Evolutionary conservation across 92 coral and sea anemone species (phyloP), one percentile per base, ranked within the genome.

Genomic region (Ricordea florida): DNA sequence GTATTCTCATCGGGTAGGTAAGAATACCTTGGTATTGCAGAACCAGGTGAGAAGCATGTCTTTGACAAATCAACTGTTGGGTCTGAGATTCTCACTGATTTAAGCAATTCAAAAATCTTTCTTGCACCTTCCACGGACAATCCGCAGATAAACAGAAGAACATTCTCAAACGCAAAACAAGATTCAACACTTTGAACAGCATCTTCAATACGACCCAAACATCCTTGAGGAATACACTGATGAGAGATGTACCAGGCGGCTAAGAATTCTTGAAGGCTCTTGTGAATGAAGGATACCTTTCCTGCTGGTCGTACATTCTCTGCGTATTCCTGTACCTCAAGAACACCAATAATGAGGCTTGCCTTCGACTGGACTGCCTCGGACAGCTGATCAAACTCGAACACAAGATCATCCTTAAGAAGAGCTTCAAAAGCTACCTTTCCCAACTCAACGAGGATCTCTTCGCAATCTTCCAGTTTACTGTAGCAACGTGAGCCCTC

Each of bases 211-310:
- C 13, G 10, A 30, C 59, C 59, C 1, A 67, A 38, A 43, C 31
- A 48, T 14, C 53, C 68, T 11, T 46, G 30, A 2, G 71, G 42
- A 8, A 37, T 0, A 34, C 49, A 48, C 9, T 41, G 20, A 64
- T 47, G 13, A 3, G 63, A 18, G 26, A 75, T 50, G 72, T 47
- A 62, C 72, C 69, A 75, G 0, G 73, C 81, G 3, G 72, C 81
- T 31, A 75, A 20, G 24, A 21, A 62, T 37, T 75, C 81, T 32
- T 75, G 72, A n/a, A 75, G 24, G 34, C 58, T 45, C 52, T 75
- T 75, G 72, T 62, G 81, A 3, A 75, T 32, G 26, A 75, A 75
- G 27, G 82, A 76, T 22, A 76, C 74, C 57, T 48, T 40, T 24
- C 22, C 57, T 27, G 17, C 22, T 10, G 82, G 74, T 51, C 28